Percentiles rank a stretch among this genome's conserved stretches.
These are phyloP conservation scores for Drepana falcataria DNA, from an alignment of 2,888 invertebrate genomes.

Conservation along the genomic window DNA sequence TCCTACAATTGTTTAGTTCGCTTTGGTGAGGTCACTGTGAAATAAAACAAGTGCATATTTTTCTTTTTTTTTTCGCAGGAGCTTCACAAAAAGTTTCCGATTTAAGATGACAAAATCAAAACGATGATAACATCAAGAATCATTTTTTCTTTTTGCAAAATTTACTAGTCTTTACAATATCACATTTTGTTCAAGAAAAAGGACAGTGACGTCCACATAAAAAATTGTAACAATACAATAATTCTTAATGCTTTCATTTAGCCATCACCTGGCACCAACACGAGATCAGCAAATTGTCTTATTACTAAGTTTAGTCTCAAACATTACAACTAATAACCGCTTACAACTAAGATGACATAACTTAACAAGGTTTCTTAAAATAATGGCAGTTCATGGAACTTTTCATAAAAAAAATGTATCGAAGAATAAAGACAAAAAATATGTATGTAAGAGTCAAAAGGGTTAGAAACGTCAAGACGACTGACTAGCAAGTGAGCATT, in stretches of 20 bases:
- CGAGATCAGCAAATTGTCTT: constrained; percentile 74
- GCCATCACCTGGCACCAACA: constrained; percentile 66
- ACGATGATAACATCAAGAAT: constrained; percentile 77
- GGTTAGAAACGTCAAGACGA: constrained; percentile 24
- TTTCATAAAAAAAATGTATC: constrained; percentile 43
- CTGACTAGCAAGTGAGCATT: constrained; percentile 42
- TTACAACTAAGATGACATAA: constrained; percentile 62
- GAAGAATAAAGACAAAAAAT: constrained; percentile 48
- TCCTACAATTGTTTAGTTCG: neutral
- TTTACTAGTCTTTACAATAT: constrained; percentile 74
- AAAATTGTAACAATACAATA: constrained; percentile 70
- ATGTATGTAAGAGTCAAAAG: constrained; percentile 35
- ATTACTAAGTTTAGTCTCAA: constrained; percentile 63
- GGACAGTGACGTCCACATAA: constrained; percentile 76
- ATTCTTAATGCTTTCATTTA: constrained; percentile 77
- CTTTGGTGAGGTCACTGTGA: neutral
- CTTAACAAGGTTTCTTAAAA: constrained; percentile 62
- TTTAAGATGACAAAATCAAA: constrained; percentile 74
- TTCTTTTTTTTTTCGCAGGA: constrained; percentile 64
- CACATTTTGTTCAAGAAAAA: constrained; percentile 71
- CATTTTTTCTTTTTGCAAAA: constrained; percentile 65
- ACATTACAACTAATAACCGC: constrained; percentile 61
- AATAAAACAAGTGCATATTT: constrained; percentile 27
- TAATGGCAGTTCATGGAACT: constrained; percentile 69
- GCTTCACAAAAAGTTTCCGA: constrained; percentile 72